A percentile compares a stretch with the other conserved stretches of the same genome.
Evolutionary conservation across 2,888 invertebrate species (phyloP).

Genomic region (Altica lythri): DNA sequence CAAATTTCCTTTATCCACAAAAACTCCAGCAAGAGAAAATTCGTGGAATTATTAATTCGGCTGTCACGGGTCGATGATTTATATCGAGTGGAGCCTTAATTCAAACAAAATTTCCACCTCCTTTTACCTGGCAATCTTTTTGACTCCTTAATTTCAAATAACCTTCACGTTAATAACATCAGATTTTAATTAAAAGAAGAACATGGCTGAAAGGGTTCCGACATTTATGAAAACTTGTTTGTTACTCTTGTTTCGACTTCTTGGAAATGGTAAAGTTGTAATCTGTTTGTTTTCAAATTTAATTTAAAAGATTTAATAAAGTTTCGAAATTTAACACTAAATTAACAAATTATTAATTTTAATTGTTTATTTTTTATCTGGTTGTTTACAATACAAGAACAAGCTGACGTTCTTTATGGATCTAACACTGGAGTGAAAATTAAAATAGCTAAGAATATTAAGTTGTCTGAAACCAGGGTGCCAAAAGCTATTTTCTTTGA

Average conservation of each 20-base stretch:
- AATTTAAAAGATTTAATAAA: too few species aligned
- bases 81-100: background rate
- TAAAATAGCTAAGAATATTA: background rate
- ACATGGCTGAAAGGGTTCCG: too few species aligned
- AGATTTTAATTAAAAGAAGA: background rate
- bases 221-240: too few species aligned
- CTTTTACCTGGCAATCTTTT: background rate
- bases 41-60: background rate
- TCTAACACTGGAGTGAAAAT: background rate
- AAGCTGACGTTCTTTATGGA: too few species aligned
- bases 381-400: too few species aligned
- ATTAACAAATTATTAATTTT: too few species aligned
- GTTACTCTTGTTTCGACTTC: too few species aligned
- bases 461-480: background rate
- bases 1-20: background rate
- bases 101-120: background rate
- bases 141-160: background rate
- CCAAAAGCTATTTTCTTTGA: conserved; percentile 23
- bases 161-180: background rate
- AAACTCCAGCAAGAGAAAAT: background rate
- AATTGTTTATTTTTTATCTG: too few species aligned
- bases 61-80: background rate
- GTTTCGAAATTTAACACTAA: too few species aligned
- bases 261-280: too few species aligned
- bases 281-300: too few species aligned